Conservation (phyloP, 2,888 invertebrate species). For the Pomacea canaliculata region DNA sequence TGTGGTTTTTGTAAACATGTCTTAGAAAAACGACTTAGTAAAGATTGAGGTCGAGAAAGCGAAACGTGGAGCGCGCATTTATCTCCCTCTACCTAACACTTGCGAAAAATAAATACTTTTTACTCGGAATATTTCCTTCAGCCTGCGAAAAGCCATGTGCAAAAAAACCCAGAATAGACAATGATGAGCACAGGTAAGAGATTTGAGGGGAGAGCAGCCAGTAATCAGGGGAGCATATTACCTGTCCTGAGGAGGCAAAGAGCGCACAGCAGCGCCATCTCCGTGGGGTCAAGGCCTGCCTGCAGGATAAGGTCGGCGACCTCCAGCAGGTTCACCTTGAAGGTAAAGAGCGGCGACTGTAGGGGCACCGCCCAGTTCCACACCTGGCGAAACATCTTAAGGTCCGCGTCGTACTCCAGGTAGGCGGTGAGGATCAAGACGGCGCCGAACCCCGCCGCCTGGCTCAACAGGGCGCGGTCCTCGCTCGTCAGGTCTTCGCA, state of each 20-base stretch:
- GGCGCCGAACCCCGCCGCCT: slow-evolving; percentile 29
- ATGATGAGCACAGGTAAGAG: no score
- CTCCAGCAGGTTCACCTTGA: slow-evolving; percentile 28
- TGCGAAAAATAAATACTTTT: no score
- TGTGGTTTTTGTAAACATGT: no score
- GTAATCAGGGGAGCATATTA: not conserved
- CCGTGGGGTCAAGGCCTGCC: slow-evolving; percentile 28
- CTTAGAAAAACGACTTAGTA: no score
- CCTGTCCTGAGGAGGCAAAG: slow-evolving; percentile 32
- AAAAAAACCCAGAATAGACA: no score
- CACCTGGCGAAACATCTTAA: slow-evolving; percentile 27
- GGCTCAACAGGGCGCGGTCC: slow-evolving; percentile 25
- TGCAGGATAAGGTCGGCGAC: slow-evolving; percentile 24
- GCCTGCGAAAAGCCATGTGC: no score
- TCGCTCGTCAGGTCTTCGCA: slow-evolving; percentile 21
- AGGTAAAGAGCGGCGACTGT: slow-evolving; percentile 28
- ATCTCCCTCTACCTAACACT: no score
- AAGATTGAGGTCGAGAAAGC: no score
- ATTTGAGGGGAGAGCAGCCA: no score
- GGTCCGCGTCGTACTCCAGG: slow-evolving; percentile 29
- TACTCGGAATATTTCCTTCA: no score
- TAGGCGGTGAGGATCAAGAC: slow-evolving; percentile 29
- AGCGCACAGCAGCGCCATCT: slow-evolving; percentile 32
- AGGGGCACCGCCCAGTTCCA: slow-evolving; percentile 30
- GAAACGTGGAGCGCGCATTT: no score